These are phyloP conservation scores for Ploceus nigricollis DNA, from an alignment of 2,113 vertebrate genomes.

Conservation along the genomic window DNA sequence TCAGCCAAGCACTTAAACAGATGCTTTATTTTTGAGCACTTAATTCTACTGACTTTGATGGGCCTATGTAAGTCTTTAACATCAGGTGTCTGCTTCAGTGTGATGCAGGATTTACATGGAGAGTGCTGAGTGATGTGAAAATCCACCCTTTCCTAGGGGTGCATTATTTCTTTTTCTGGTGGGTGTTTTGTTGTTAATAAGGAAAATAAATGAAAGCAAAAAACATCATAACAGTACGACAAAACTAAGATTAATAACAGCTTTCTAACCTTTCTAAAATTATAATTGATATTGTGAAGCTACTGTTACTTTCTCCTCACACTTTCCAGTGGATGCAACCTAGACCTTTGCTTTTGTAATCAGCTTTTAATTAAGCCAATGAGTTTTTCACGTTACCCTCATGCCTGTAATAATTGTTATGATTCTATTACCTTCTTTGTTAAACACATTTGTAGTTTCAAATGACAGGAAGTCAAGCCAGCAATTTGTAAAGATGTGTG, in stretches of 20 bases:
- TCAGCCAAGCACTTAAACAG: not conserved
- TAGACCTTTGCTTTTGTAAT: slow-evolving; percentile 36
- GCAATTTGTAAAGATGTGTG: slow-evolving; percentile 57
- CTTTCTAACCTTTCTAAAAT: not conserved
- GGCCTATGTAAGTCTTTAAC: not conserved
- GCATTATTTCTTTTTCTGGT: not conserved
- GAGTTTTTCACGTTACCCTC: slow-evolving; percentile 24
- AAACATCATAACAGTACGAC: not conserved
- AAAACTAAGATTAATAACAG: not conserved
- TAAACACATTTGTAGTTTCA: slow-evolving; percentile 51
- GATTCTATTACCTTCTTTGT: slow-evolving; percentile 57
- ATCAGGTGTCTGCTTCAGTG: not conserved
- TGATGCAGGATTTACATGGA: not conserved
- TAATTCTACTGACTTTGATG: not conserved
- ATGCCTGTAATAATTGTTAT: slow-evolving; percentile 48
- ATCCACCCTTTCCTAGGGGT: not conserved
- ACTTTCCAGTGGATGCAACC: not conserved
- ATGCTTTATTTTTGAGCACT: slow-evolving; percentile 6
- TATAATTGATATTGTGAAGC: not conserved
- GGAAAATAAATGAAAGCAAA: not conserved
- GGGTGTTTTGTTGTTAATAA: not conserved
- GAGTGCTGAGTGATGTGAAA: not conserved
- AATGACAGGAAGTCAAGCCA: slow-evolving; percentile 62
- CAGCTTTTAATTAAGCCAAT: slow-evolving; percentile 55
- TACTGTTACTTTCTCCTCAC: not conserved